Conservation (phyloP, 2,797 vertebrate genomes). For the Chaunax sp. region DNA sequence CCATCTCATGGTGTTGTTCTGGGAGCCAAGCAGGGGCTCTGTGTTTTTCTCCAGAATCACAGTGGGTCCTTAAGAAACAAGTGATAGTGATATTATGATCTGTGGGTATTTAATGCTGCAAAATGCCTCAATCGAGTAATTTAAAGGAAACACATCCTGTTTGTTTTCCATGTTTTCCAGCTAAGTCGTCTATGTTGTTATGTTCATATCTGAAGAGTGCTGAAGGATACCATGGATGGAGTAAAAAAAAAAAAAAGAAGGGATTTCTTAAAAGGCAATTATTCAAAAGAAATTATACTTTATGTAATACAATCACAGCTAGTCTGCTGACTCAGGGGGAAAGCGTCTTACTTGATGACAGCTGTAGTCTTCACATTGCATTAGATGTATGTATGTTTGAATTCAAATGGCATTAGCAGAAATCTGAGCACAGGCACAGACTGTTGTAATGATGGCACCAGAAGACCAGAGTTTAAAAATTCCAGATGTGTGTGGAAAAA, state of each 20-base stretch:
- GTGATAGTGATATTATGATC: slow-evolving; percentile 2
- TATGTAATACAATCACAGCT: slow-evolving; percentile 34
- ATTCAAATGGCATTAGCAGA: slow-evolving; percentile 41
- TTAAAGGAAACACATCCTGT: neutral
- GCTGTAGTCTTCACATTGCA: slow-evolving; percentile 20
- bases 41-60: slow-evolving; percentile 47
- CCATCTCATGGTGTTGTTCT: slow-evolving; percentile 54
- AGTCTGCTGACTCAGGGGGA: slow-evolving; percentile 51
- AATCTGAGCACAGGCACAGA: slow-evolving; percentile 19
- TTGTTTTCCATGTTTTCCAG: too few species aligned
- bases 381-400: slow-evolving; percentile 38
- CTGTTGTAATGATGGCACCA: slow-evolving; percentile 47
- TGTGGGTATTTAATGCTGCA: slow-evolving; percentile 5
- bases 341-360: slow-evolving; percentile 35
- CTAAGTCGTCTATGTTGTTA: too few species aligned
- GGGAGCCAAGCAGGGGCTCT: slow-evolving; percentile 35
- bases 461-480: slow-evolving; percentile 35
- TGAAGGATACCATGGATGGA: neutral
- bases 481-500: slow-evolving; percentile 48
- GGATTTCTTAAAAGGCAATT: neutral
- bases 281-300: slow-evolving; percentile 6
- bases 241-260: too few species aligned
- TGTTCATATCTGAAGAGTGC: neutral
- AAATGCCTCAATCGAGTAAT: neutral
- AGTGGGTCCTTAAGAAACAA: slow-evolving; percentile 18